Evolutionary conservation across 2,113 vertebrate species (phyloP), one percentile per base, ranked within the genome.

Genomic region (Engraulis encrasicolus): DNA sequence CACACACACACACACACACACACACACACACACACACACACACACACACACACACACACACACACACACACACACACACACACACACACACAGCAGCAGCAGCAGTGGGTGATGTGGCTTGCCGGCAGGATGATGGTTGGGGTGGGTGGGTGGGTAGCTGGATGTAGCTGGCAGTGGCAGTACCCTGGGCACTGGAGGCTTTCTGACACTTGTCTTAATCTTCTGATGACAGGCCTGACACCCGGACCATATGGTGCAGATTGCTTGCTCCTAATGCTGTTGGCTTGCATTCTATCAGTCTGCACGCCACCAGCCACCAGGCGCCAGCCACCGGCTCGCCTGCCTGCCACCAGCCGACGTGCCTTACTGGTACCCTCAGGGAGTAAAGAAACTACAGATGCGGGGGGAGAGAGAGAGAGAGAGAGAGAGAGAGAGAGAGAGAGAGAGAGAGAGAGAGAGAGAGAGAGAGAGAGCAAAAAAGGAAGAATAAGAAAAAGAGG

Each of bases 131-230:
- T 77, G 50, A n/a, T 50, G 79, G 38, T 19, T 49, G 12, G 52
- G 52, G 15, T 1, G 52, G 15, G 19, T 17, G 66, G 54, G 54
- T n/a, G 18, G 4, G n/a, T n/a, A n/a, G n/a, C n/a, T n/a, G n/a
- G n/a, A n/a, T n/a, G n/a, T n/a, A n/a, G 66, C 66, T 74, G 66
- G 66, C 66, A 74, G 66, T 74, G 66, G 66, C 66, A 34, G 66
- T 4, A 74, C 66, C 66, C 34, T 20, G 14, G 37, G 50, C 48
- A 31, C 34, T 31, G 12, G 38, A 36, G 84, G 37, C 77, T 50
- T 78, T 77, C 38, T 50, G 61, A 78, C 66, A 66, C 81, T n/a
- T 45, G 49, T 85, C 79, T 81, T 85, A 66, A 78, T 82, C 83
- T 82, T 78, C 40, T 54, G 50, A 37, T 79, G 79, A 71, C 79